Evolutionary conservation across 2,113 vertebrate genomes (phyloP).

Genomic region (Dolichallabes microphthalmus): DNA sequence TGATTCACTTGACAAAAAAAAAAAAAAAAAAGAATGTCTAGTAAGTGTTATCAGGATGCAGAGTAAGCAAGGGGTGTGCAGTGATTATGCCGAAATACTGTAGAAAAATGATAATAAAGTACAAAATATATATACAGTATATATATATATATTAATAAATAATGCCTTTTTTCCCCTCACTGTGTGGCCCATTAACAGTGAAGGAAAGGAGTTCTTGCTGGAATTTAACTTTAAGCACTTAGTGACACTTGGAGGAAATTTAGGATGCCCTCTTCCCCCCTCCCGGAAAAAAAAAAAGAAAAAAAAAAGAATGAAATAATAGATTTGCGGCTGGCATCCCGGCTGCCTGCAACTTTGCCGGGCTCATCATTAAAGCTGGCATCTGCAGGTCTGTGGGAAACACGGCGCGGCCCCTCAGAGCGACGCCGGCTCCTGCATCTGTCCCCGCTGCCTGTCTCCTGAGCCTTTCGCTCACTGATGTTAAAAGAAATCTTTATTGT

Average conservation of each 20-base stretch:
- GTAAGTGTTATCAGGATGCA: constrained; percentile 51
- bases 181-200: constrained; percentile 60
- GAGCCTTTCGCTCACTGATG: constrained; percentile 87
- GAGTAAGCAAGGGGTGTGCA: background rate
- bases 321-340: constrained; percentile 68
- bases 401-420: constrained; percentile 75
- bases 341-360: constrained; percentile 55
- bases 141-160: constrained; percentile 66
- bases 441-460: constrained; percentile 88
- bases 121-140: background rate
- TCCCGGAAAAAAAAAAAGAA: constrained; percentile 36
- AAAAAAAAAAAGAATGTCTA: constrained; percentile 21
- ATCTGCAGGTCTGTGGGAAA: constrained; percentile 71
- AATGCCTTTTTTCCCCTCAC: constrained; percentile 69
- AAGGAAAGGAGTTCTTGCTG: constrained; percentile 44
- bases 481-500: constrained; percentile 99
- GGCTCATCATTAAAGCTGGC: constrained; percentile 76
- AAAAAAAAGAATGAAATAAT: constrained; percentile 65
- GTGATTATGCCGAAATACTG: constrained; percentile 29
- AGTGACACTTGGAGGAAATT: constrained; percentile 64
- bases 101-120: background rate
- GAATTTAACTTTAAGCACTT: constrained; percentile 73
- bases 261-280: constrained; percentile 59
- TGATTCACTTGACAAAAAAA: background rate
- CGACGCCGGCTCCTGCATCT: constrained; percentile 79